These are phyloP conservation scores for Manis pentadactyla DNA, from an alignment of 2,797 vertebrate species.

Conservation along the genomic window DNA sequence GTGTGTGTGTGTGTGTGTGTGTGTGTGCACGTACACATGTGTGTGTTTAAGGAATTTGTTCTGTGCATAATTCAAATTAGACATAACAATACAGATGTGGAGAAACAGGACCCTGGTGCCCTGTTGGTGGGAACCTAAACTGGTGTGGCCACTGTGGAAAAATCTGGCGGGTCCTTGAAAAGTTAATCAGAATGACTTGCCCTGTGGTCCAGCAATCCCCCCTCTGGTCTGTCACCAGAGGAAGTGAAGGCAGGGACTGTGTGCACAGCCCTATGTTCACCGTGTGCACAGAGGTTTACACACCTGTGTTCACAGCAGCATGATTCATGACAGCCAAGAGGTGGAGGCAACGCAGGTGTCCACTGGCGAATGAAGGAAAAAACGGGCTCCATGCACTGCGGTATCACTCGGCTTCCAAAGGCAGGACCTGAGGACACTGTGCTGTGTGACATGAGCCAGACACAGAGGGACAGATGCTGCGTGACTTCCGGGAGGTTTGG, in stretches of 20 bases:
- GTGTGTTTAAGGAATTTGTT: background rate
- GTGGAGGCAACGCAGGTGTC: background rate
- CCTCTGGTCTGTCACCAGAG: background rate
- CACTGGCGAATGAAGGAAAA: accelerated
- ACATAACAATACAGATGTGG: background rate
- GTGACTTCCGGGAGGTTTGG: background rate
- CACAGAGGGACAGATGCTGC: background rate
- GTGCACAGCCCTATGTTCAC: background rate
- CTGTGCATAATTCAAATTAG: background rate
- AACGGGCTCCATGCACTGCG: no score
- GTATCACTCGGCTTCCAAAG: no score
- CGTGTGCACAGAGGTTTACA: background rate
- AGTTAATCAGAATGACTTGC: accelerated
- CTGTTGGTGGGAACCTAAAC: background rate
- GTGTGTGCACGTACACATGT: no score
- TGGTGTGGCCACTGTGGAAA: accelerated
- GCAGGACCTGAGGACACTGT: no score
- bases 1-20: no score
- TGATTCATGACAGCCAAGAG: no score
- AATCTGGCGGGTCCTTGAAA: accelerated
- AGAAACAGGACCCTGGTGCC: no score
- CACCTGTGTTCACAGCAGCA: background rate
- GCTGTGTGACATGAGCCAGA: background rate
- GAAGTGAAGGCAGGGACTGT: background rate
- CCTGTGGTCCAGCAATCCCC: accelerated